A percentile compares a stretch with the other conserved stretches of the same genome.
These are phyloP conservation scores for Tanytarsus gracilentus DNA, from an alignment of 2,888 invertebrate species.

Conservation along the genomic window DNA sequence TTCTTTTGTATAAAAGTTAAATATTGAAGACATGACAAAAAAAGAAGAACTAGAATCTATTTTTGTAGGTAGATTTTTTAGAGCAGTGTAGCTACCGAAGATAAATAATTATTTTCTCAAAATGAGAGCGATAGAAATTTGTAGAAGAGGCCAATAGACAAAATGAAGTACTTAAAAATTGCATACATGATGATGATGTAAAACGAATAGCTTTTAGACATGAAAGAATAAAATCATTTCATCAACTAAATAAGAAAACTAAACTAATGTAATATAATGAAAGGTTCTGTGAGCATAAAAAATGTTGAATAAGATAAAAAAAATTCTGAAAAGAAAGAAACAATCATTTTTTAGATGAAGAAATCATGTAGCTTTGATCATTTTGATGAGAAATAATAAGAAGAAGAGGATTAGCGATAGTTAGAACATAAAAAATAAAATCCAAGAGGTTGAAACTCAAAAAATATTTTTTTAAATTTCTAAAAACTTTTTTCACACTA, in stretches of 20 bases:
- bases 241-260: background rate
- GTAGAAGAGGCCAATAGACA: constrained; percentile 1
- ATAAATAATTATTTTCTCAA: background rate
- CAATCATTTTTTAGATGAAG: constrained; percentile 25
- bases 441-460: background rate
- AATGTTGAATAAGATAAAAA: too few relatives aligned
- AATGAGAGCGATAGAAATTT: background rate
- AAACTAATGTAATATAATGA: too few relatives aligned
- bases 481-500: background rate
- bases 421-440: background rate
- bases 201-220: constrained; percentile 11
- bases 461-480: background rate
- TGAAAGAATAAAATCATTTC: constrained; percentile 4
- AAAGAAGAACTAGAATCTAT: constrained; percentile 12
- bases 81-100: background rate
- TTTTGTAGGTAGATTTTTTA: constrained; percentile 23
- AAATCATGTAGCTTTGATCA: background rate
- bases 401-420: background rate
- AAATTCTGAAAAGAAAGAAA: constrained; percentile 19
- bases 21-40: background rate
- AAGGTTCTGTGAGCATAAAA: constrained; percentile 27
- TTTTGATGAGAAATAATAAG: background rate
- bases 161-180: background rate
- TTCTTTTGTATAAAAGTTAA: background rate
- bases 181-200: background rate